Evolutionary conservation across 2,797 vertebrate species (phyloP), one percentile per base, ranked within the genome.

Genomic region (Rousettus madagascariensis): DNA sequence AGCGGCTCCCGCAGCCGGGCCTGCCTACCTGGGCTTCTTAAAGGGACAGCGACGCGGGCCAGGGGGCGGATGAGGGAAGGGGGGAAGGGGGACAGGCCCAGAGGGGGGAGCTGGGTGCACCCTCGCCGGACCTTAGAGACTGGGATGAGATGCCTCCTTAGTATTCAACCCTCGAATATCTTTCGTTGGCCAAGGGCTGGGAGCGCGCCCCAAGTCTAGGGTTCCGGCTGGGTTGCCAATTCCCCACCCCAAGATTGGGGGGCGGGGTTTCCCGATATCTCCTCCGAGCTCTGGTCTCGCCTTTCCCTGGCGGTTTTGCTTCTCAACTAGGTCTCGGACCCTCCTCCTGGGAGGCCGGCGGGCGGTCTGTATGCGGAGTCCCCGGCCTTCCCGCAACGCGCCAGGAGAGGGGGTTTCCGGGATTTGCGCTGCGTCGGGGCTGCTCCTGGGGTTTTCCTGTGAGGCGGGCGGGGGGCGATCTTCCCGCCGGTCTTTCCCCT

Each of bases 1-100:
- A 99, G 99, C 99, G 98, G 98, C 98, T 98, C 98, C 98, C 97
- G 99, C 98, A 98, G 98, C 98, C 98, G 97, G 99, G 99, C 98
- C 99, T 98, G 99, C 99, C 99, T 99, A 99, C 98, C 98, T 99
- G 98, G 98, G 97, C 96, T 98, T 97, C 98, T 98, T 98, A 98
- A 98, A 98, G 97, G 98, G 98, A 97, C 98, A 98, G 98, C 94
- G 95, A 90, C 97, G 65, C 33, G 77, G 79, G 91, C 33, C 20
- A 26, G 94, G 84, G 96, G 33, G 86, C 10, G 28, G 30, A 61
- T 26, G 77, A 20, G n/a, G 86, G 74, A 0, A 26, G 74, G 20
- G n/a, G 86, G 74, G 0, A 28, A 77, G 8, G 86, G 68, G 85
- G 83, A 83, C 12, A 66, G 69, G 86, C 16, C 74, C 22, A 22